These are phyloP conservation scores for Meandrina meandrites DNA, from an alignment of 92 coral and sea anemone genomes.

Conservation along the genomic window DNA sequence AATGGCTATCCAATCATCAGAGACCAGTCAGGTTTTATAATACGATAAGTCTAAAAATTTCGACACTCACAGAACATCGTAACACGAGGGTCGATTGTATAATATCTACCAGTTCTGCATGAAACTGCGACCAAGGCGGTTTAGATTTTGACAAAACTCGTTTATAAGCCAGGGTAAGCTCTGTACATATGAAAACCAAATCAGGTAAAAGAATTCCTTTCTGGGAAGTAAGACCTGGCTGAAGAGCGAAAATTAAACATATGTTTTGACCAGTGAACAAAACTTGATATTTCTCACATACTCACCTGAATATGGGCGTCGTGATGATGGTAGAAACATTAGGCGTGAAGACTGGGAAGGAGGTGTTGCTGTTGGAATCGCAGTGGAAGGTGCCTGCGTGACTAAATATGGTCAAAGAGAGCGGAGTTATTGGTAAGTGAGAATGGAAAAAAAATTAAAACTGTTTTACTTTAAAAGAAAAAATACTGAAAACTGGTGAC, in stretches of 20 bases:
- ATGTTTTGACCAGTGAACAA: not conserved
- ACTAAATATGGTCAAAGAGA: not conserved
- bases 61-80: too few relatives aligned
- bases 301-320: not conserved
- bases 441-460: too few relatives aligned
- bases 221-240: not conserved
- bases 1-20: too few relatives aligned
- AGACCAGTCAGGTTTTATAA: too few relatives aligned
- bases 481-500: too few relatives aligned
- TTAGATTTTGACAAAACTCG: too few relatives aligned
- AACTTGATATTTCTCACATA: not conserved
- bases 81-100: too few relatives aligned
- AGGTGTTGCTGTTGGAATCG: conserved; percentile 8
- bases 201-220: not conserved
- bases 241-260: not conserved
- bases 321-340: not conserved
- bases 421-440: too few relatives aligned
- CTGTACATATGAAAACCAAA: not conserved
- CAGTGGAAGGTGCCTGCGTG: not conserved
- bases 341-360: not conserved
- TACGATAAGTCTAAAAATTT: too few relatives aligned
- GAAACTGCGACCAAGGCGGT: not conserved
- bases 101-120: too few relatives aligned
- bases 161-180: not conserved
- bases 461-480: too few relatives aligned